These are phyloP conservation scores for Hydrotaea diabolus DNA, from an alignment of 2,888 invertebrate genomes.

Conservation along the genomic window DNA sequence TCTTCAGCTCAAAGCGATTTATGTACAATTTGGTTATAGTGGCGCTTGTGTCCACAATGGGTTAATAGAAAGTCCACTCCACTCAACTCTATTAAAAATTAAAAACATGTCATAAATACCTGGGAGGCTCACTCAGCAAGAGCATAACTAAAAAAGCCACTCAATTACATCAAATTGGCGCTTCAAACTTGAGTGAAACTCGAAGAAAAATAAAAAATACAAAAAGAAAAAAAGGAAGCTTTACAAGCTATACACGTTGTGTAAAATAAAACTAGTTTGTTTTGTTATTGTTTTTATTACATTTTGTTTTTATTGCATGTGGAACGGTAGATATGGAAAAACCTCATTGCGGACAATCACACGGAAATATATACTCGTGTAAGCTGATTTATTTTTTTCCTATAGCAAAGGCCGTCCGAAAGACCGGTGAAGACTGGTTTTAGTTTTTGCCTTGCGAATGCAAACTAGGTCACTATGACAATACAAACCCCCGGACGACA, in stretches of 20 bases:
- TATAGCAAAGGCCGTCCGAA: slow-evolving; percentile 13
- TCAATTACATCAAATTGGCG: slow-evolving; percentile 29
- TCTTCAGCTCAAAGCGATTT: too few relatives aligned
- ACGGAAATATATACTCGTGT: slow-evolving; percentile 10
- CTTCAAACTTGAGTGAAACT: slow-evolving; percentile 4
- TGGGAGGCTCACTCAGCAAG: neutral
- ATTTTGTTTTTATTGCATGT: slow-evolving; percentile 17
- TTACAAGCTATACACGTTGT: slow-evolving; percentile 11
- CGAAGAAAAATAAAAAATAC: neutral
- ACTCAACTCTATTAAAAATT: too few relatives aligned
- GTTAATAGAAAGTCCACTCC: too few relatives aligned
- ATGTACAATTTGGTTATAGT: too few relatives aligned
- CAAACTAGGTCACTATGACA: slow-evolving; percentile 34
- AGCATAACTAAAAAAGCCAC: neutral
- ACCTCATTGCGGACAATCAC: neutral
- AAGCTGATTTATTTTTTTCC: neutral
- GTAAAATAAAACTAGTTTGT: slow-evolving; percentile 30
- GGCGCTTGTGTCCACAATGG: too few relatives aligned
- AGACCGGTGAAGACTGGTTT: neutral
- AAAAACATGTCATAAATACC: too few relatives aligned
- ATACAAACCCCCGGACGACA: neutral
- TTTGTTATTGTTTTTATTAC: neutral
- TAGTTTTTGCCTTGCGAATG: neutral
- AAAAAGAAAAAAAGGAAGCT: neutral
- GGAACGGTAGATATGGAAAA: neutral